Evolutionary conservation across 92 coral and sea anemone species (phyloP).

Genomic region (Porites lobata): DNA sequence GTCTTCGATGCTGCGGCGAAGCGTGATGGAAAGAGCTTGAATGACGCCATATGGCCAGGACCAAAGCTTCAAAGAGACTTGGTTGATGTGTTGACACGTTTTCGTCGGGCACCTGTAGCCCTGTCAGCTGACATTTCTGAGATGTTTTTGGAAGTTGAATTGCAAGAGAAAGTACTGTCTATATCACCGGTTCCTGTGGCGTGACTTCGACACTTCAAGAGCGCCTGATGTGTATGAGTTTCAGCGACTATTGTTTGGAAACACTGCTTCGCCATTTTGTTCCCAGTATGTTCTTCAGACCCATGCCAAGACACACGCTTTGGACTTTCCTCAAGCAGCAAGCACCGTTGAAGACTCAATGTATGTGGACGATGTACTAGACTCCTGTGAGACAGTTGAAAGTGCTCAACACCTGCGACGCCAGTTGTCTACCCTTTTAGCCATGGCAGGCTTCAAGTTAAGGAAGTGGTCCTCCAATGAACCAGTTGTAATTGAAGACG

Average conservation of each 20-base stretch:
- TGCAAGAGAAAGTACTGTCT: constrained; percentile 36
- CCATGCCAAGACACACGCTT: constrained; percentile 36
- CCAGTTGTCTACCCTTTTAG: constrained; percentile 47
- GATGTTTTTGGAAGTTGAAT: constrained; percentile 37
- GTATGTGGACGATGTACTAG: constrained; percentile 70
- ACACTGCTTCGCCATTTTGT: constrained; percentile 69
- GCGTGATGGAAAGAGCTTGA: constrained; percentile 35
- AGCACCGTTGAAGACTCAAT: constrained; percentile 52
- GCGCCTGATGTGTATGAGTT: constrained; percentile 63
- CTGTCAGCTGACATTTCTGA: constrained; percentile 51
- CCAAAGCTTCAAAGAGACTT: constrained; percentile 61
- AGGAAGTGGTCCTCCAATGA: constrained; percentile 35
- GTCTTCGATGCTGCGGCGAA: constrained; percentile 53
- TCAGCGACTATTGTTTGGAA: constrained; percentile 56
- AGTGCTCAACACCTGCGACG: constrained; percentile 57
- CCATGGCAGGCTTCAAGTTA: constrained; percentile 43
- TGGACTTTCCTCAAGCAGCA: constrained; percentile 47
- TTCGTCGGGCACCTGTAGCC: constrained; percentile 47
- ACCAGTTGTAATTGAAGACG: constrained; percentile 39
- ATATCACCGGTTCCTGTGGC: constrained; percentile 46
- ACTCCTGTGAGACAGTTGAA: constrained; percentile 59
- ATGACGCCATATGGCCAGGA: constrained; percentile 51
- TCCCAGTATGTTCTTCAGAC: constrained; percentile 50
- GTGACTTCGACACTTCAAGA: neutral
- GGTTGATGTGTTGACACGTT: constrained; percentile 51